Evolutionary conservation across 2,113 vertebrate genomes (phyloP), one percentile per base, ranked within the genome.

Genomic region (Reinhardtius hippoglossoides): DNA sequence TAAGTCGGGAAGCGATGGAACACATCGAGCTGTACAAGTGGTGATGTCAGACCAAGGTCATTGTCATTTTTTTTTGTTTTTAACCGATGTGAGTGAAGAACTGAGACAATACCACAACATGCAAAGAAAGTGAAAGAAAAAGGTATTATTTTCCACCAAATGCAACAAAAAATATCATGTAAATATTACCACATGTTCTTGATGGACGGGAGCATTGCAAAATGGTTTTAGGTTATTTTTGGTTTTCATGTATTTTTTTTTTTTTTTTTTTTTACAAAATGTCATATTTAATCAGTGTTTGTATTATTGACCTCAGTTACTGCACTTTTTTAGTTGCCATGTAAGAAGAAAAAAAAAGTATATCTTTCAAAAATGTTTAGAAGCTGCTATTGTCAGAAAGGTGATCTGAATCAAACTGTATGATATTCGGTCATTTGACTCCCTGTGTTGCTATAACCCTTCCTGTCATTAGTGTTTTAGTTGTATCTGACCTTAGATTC

Each of bases 281-380:
- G 91, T 92, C 44, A 18, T 94, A 92, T 95, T 89, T 95, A 94
- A 92, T 93, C 95, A 94, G 95, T 95, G 94, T 95, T 96, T 91
- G 88, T 95, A 94, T 94, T 93, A 94, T 94, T 95, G 94, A 96
- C 94, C 95, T 97, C 95, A 91, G 93, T 96, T 95, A 94, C 95
- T 96, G 95, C 96, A 96, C 95, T 96, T 95, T 94, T 93, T 92
- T 31, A 93, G 93, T 93, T 92, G 91, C 91, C 93, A 92, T 94
- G 86, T 91, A 93, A 92, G 80, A 89, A 87, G 80, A 88, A 89
- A 91, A 63, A 37, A 62, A 65, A 50, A 44, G 76, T 90, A 84
- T 89, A 91, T 91, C 80, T 88, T 82, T 90, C 75, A 88, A 92
- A 89, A 90, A 89, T 86, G 79, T 93, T 89, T 92, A 92, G 89